These are phyloP conservation scores for Tenodera sinensis DNA, from an alignment of 2,888 invertebrate species.

Conservation along the genomic window DNA sequence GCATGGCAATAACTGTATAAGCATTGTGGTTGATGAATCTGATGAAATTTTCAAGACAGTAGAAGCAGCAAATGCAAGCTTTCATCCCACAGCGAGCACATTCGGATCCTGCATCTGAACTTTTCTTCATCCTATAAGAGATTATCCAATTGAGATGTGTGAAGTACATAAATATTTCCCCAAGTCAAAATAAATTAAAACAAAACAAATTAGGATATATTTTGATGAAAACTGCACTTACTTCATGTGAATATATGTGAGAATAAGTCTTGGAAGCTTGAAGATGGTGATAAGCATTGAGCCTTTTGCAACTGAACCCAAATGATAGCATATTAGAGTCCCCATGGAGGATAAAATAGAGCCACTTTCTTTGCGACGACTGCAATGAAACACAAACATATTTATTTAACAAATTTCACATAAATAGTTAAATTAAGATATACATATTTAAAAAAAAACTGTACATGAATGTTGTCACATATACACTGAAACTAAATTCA, in stretches of 20 bases:
- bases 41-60: conserved; percentile 86
- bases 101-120: conserved; percentile 47
- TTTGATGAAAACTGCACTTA: conserved; percentile 48
- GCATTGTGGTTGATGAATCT: conserved; percentile 92
- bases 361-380: conserved; percentile 4
- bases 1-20: conserved; percentile 90
- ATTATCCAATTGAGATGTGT: background rate
- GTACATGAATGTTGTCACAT: too few species aligned
- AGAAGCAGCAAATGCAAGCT: conserved; percentile 87
- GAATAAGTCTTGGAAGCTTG: conserved; percentile 82
- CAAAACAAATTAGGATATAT: background rate
- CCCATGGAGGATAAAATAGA: conserved; percentile 55
- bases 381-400: background rate
- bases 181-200: background rate
- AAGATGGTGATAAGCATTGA: conserved; percentile 90
- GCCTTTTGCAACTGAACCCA: conserved; percentile 94
- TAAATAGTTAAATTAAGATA: too few species aligned
- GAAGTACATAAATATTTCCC: background rate
- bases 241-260: conserved; percentile 87
- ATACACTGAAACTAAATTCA: too few species aligned
- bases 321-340: conserved; percentile 79
- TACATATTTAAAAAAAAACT: too few species aligned
- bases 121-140: conserved; percentile 58
- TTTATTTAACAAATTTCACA: too few species aligned
- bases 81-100: conserved; percentile 67